These are phyloP conservation scores for Melipona quadrifasciata DNA, from an alignment of 1,140 invertebrate species.

Conservation along the genomic window DNA sequence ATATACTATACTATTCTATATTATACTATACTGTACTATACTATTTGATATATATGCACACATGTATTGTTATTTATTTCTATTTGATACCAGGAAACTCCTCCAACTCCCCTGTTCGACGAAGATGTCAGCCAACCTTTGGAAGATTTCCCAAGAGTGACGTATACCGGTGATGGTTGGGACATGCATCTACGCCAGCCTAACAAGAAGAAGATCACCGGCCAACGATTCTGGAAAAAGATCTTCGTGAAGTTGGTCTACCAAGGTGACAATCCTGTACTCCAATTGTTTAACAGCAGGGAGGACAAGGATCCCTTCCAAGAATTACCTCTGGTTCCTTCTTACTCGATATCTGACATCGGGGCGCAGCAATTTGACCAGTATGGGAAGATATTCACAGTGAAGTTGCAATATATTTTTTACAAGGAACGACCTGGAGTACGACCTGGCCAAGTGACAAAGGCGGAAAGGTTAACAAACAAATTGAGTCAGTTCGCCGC, in stretches of 20 bases:
- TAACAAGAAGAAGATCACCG: constrained; percentile 99
- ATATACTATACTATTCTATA: not conserved
- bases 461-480: constrained; percentile 94
- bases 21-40: not conserved
- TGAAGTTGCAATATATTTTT: constrained; percentile 99
- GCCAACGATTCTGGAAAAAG: constrained; percentile 99
- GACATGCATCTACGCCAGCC: constrained; percentile 98
- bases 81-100: constrained; percentile 86
- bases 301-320: constrained; percentile 96
- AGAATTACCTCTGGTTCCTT: constrained; percentile 95
- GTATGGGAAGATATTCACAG: constrained; percentile 99
- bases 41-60: fast-evolving
- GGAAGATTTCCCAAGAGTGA: constrained; percentile 93
- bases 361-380: constrained; percentile 99
- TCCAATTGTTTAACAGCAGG: constrained; percentile 92
- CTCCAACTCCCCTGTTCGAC: constrained; percentile 95
- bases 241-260: constrained; percentile 92
- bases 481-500: constrained; percentile 96
- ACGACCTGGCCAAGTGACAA: constrained; percentile 96
- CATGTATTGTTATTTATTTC: not conserved
- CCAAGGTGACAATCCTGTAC: constrained; percentile 91
- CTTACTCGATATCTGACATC: constrained; percentile 95
- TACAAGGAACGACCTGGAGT: constrained; percentile 99
- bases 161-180: constrained; percentile 94
- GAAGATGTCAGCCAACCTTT: constrained; percentile 96